These are phyloP conservation scores for Eupelmus urozonus DNA, from an alignment of 2,888 invertebrate genomes.

Conservation along the genomic window DNA sequence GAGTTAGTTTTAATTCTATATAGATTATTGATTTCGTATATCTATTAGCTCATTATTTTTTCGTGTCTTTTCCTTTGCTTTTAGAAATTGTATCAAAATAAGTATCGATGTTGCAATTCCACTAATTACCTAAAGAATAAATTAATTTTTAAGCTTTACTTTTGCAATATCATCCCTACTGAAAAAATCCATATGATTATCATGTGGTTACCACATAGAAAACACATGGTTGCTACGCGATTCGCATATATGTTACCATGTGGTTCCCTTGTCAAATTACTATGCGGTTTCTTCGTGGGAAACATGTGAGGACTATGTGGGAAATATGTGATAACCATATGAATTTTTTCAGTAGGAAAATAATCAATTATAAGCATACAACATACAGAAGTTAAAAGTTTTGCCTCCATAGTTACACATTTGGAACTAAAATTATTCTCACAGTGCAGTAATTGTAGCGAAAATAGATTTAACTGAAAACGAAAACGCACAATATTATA, in stretches of 20 bases:
- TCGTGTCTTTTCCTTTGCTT: slow-evolving; percentile 29
- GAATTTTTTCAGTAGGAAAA: too few relatives aligned
- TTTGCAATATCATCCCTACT: not conserved
- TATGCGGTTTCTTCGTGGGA: too few relatives aligned
- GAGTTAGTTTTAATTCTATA: too few relatives aligned
- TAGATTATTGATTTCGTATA: too few relatives aligned
- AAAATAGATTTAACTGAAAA: slow-evolving; percentile 67
- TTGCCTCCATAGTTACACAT: slow-evolving; percentile 65
- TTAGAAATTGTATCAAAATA: slow-evolving; percentile 68
- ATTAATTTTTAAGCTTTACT: not conserved
- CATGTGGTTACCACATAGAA: too few relatives aligned
- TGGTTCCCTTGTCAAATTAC: too few relatives aligned
- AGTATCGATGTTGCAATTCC: slow-evolving; percentile 69
- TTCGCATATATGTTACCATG: too few relatives aligned
- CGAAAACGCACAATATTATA: not conserved
- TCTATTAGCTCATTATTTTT: too few relatives aligned
- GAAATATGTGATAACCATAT: too few relatives aligned
- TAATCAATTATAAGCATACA: not conserved
- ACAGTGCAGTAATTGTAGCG: slow-evolving; percentile 67
- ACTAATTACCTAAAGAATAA: slow-evolving; percentile 65
- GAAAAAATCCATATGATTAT: too few relatives aligned
- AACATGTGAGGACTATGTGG: too few relatives aligned
- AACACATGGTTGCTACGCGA: too few relatives aligned
- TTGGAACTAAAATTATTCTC: slow-evolving; percentile 67
- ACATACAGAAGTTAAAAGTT: slow-evolving; percentile 66